Evolutionary conservation across 2,888 invertebrate species (phyloP), one percentile per base, ranked within the genome.

Genomic region (Phengaris arion): DNA sequence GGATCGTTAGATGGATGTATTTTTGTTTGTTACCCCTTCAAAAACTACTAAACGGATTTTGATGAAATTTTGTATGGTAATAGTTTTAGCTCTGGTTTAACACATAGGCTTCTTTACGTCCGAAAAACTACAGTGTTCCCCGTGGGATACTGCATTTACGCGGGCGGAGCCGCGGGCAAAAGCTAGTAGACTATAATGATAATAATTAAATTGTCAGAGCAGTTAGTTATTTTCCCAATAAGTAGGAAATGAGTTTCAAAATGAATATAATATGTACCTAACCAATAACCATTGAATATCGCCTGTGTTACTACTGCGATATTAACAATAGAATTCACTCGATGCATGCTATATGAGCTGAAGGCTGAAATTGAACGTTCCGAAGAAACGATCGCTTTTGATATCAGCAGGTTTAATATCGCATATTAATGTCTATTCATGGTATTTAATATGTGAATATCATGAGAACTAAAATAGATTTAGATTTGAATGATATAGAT

Each of bases 361-460:
- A 22, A 22, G 12, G 22, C 35, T 64, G 35, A 52, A 52, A 52
- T 52, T 52, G 64, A 55, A 55, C 35, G 35, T 35, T 64, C 5
- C 64, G 35, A 64, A 64, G 64, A 45, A 64, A 45, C 35, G 64
- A 35, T 45, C 35, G 64, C 64, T 64, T 64, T 9, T 52, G 12
- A 45, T 64, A 12, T 64, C 64, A 35, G 48, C 6, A 8, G 15
- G 22, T 35, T 45, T 13, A 45, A 64, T 64, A 64, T 64, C 6
- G 45, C 64, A 64, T 45, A 45, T 64, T 64, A 35, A 45, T 64
- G 12, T 64, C 64, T 64, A 64, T 64, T 59, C 22, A 64, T 64
- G 13, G 35, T 45, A 64, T 64, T 35, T 64, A 64, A 45, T 64
- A 64, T 45, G 35, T 15, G 64, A 45, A 12, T 45, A 15, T 35